Evolutionary conservation across 2,113 vertebrate genomes (phyloP).

Genomic region (Paracanthobrama guichenoti): DNA sequence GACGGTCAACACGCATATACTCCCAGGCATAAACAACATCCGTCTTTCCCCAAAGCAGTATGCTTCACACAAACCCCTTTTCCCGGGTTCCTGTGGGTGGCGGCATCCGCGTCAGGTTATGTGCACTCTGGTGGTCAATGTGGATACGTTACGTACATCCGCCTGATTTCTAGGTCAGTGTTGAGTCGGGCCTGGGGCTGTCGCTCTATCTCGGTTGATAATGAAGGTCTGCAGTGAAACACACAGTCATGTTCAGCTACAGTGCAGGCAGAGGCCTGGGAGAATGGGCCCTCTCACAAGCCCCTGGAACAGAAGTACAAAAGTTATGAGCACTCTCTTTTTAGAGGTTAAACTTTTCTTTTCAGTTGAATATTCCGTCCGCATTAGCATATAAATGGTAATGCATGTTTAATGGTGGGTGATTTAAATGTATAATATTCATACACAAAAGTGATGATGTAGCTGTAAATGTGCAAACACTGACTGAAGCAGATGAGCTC

Average conservation of each 20-base stretch:
- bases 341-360: slow-evolving; percentile 73
- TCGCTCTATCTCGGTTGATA: slow-evolving; percentile 23
- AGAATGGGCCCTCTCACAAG: slow-evolving; percentile 30
- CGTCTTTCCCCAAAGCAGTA: background rate
- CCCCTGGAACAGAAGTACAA: slow-evolving; percentile 57
- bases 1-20: background rate
- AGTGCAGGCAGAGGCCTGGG: slow-evolving; percentile 48
- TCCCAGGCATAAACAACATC: background rate
- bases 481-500: slow-evolving; percentile 57
- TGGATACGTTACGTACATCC: background rate
- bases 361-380: slow-evolving; percentile 62
- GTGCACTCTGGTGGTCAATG: slow-evolving; percentile 5
- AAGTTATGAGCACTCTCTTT: slow-evolving; percentile 64
- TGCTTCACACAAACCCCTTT: background rate
- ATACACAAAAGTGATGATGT: slow-evolving; percentile 74
- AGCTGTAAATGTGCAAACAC: slow-evolving; percentile 72
- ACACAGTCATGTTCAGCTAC: background rate
- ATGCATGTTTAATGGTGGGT: slow-evolving; percentile 70
- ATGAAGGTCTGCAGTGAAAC: slow-evolving; percentile 4
- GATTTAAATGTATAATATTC: slow-evolving; percentile 77
- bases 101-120: background rate
- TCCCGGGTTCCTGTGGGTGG: background rate
- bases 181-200: background rate
- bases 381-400: slow-evolving; percentile 79
- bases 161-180: background rate